Evolutionary conservation across 2,797 vertebrate genomes (phyloP).

Genomic region (Microchirus variegatus): DNA sequence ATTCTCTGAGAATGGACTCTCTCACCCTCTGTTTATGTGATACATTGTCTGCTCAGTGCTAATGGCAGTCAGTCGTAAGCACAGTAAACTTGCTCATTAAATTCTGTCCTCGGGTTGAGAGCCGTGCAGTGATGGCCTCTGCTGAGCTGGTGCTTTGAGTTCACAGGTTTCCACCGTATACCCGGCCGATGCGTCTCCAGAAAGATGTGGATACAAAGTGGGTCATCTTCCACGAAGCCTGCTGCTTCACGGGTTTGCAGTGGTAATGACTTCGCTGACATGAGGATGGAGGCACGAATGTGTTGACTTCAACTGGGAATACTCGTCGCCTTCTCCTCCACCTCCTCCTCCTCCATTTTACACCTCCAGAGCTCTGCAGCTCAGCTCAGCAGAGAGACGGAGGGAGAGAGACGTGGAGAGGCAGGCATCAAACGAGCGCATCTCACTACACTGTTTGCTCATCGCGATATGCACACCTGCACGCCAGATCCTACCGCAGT

Average conservation of each 20-base stretch:
- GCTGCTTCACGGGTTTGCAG: conserved; percentile 24
- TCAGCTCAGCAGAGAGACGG: conserved; percentile 24
- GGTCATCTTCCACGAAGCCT: conserved; percentile 16
- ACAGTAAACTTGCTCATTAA: conserved; percentile 54
- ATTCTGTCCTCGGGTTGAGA: conserved; percentile 35
- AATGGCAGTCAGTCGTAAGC: conserved; percentile 37
- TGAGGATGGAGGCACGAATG: conserved; percentile 40
- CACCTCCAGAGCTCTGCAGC: conserved; percentile 26
- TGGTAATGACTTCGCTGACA: conserved; percentile 44
- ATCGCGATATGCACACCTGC: conserved; percentile 41
- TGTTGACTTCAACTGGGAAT: conserved; percentile 17
- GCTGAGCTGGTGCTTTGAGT: conserved; percentile 36
- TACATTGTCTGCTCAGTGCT: conserved; percentile 25
- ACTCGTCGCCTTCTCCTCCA: conserved; percentile 25
- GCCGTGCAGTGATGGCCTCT: conserved; percentile 23
- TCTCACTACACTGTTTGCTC: conserved; percentile 51
- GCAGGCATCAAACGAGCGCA: conserved; percentile 57
- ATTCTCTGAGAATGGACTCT: conserved; percentile 28
- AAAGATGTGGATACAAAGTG: conserved; percentile 5
- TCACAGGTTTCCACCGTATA: conserved; percentile 28
- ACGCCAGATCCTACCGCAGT: conserved; percentile 43
- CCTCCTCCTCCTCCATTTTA: neutral
- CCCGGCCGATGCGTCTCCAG: conserved; percentile 14
- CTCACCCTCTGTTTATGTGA: conserved; percentile 32
- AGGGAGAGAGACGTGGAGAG: conserved; percentile 39